Base-by-base conservation (phyloP, 2,888 invertebrate genomes). In the Drosophila infuscata region DNA sequence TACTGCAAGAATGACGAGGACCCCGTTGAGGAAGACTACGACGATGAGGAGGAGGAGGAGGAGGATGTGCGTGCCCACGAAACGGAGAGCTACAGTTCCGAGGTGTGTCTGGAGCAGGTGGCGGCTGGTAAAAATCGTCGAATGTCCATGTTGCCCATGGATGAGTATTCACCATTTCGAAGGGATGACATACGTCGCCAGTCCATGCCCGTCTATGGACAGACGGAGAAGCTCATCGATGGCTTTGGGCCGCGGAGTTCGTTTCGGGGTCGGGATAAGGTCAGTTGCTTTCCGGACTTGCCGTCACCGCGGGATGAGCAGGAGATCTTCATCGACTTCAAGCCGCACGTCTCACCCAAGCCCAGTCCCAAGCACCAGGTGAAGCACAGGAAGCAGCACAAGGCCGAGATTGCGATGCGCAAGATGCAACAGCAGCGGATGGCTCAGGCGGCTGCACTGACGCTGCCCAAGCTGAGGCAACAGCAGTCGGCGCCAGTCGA, bases 311-410 rank as follows among this genome's bases (percentile, higher is more conserved):
- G 83, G 1, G 95, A 95, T 87, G 96, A 96, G 91, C 95, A 95
- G 83, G 97, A 97, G 93, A 97, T 97, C 66, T 96, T 97, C 74
- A 97, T 97, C 79, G 97, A 97, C 91, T 97, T 97, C 92, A 97
- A 97, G 93, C 97, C 97, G 8, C 95, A 95, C 74, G 93, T 95
- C 17, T 95, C 96, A 25, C 95, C 96, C 61, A 95, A 95, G 60
- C 95, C 95, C 61, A 95, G 95, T 71, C 94, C 94, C 38, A 94
- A 94, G 76, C 80, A 94, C 83, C 94, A 94, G 85, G 93, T 93
- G 91, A 94, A 86, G 92, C 93, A 97, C 70, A 95, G 96, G 70
- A 97, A 97, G 94, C 97, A 97, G 0, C 94, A 96, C 74, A 97
- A 90, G 62, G 89, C 88, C 8, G 90, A 89, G 61, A 85, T 86